These are phyloP conservation scores for Esox niger DNA, from an alignment of 2,113 vertebrate species.

Conservation along the genomic window DNA sequence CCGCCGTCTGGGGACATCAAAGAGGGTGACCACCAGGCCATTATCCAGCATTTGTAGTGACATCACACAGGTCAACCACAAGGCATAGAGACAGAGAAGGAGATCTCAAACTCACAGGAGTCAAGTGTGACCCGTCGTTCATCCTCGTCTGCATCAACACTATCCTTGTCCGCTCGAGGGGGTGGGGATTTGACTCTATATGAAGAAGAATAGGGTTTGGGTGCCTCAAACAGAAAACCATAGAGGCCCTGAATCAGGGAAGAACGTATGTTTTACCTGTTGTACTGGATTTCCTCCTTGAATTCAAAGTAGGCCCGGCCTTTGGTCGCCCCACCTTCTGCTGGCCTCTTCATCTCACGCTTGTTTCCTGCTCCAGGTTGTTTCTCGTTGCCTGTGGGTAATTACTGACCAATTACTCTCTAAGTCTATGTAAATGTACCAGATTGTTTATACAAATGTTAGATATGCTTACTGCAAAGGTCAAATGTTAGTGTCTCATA, in stretches of 20 bases:
- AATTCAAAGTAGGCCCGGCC: constrained; percentile 86
- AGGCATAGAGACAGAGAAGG: neutral
- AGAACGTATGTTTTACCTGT: constrained; percentile 69
- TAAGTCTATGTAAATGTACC: neutral
- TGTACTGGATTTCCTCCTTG: constrained; percentile 88
- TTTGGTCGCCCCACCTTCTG: constrained; percentile 65
- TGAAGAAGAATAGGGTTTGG: neutral
- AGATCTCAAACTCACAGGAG: constrained; percentile 64
- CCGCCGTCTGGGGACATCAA: constrained; percentile 69
- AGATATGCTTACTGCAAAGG: neutral
- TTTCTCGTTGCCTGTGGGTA: neutral
- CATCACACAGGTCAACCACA: neutral
- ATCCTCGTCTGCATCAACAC: constrained; percentile 63
- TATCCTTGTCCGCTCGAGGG: constrained; percentile 59
- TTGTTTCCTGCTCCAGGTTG: neutral
- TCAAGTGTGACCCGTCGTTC: constrained; percentile 76
- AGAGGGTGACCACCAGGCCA: neutral
- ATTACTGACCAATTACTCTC: neutral
- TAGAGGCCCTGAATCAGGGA: neutral
- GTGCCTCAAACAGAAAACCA: neutral
- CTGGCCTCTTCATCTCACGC: constrained; percentile 33
- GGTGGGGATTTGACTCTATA: constrained; percentile 81
- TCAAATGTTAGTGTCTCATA: no score
- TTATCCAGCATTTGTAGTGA: neutral
- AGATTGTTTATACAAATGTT: no score